Evolutionary conservation across 2,113 vertebrate species (phyloP).

Genomic region (Panthera leo): DNA sequence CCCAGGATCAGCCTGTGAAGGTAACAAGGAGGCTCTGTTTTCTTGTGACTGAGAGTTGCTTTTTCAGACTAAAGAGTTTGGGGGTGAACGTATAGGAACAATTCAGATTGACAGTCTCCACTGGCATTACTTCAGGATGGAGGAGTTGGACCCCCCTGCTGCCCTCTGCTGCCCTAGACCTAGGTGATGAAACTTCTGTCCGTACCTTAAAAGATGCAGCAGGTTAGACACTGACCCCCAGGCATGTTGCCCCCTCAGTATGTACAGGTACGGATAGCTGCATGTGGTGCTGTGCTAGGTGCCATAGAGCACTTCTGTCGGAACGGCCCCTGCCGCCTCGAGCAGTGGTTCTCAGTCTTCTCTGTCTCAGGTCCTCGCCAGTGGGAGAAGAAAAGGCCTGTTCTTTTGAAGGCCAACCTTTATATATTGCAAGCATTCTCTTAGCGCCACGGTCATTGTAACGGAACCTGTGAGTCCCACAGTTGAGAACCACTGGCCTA

Average conservation of each 20-base stretch:
- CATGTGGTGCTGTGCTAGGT: neutral
- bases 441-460: neutral
- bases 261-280: neutral
- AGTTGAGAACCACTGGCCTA: constrained; percentile 16
- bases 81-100: neutral
- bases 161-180: constrained; percentile 48
- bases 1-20: constrained; percentile 92
- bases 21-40: constrained; percentile 76
- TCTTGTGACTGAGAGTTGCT: fast-evolving
- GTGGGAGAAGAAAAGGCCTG: neutral
- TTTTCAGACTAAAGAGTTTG: neutral
- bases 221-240: neutral
- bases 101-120: neutral
- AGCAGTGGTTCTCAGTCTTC: neutral
- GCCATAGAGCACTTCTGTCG: fast-evolving
- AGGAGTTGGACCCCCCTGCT: neutral
- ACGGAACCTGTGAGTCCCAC: neutral
- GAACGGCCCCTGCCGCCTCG: neutral
- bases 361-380: neutral
- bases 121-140: neutral
- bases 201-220: neutral
- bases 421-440: neutral
- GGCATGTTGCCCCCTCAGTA: neutral
- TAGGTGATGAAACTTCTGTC: neutral
- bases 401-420: neutral